Evolutionary conservation across 2,113 vertebrate species (phyloP).

Genomic region (Podarcis raffonei): DNA sequence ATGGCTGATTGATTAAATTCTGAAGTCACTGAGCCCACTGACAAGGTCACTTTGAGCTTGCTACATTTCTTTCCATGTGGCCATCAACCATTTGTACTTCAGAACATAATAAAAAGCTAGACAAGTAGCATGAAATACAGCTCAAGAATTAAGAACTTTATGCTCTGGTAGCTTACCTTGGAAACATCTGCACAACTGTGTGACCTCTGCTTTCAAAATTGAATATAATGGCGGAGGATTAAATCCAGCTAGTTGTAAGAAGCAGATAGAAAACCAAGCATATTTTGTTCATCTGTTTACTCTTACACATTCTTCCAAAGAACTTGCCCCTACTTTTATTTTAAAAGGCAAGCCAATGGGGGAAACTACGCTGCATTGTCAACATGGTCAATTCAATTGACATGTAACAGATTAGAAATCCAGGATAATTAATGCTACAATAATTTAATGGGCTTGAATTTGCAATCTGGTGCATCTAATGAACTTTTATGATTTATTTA

Average conservation of each 20-base stretch:
- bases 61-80: neutral
- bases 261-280: neutral
- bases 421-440: neutral
- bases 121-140: neutral
- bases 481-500: neutral
- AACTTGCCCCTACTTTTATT: neutral
- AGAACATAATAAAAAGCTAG: slow-evolving; percentile 14
- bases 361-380: neutral
- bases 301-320: neutral
- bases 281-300: neutral
- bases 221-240: neutral
- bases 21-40: slow-evolving; percentile 2
- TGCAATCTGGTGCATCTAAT: neutral
- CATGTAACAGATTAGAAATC: neutral
- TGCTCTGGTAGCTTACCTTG: neutral
- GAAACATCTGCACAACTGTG: neutral
- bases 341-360: neutral
- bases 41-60: slow-evolving; percentile 31
- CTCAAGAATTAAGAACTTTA: slow-evolving; percentile 22
- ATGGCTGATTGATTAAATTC: neutral
- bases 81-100: slow-evolving; percentile 18
- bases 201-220: slow-evolving; percentile 10
- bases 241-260: neutral
- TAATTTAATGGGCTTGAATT: neutral
- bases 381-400: neutral